Conservation (phyloP, 2,797 vertebrate genomes). For the Heterohyrax brucei region DNA sequence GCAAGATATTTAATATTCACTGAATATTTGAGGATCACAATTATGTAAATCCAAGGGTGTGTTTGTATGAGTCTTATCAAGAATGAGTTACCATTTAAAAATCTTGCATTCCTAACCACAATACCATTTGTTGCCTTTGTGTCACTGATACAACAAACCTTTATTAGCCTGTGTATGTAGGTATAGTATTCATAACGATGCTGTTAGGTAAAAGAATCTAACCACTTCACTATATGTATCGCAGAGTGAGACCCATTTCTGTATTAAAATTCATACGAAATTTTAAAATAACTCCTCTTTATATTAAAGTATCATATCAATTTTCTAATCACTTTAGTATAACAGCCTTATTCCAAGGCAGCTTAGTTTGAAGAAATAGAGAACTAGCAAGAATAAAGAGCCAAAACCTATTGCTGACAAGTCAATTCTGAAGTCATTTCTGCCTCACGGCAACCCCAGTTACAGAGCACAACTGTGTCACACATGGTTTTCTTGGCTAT, state of each 20-base stretch:
- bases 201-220: not conserved
- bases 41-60: not conserved
- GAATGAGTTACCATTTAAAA: not conserved
- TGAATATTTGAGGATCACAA: constrained; percentile 50
- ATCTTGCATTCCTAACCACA: not conserved
- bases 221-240: not conserved
- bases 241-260: not conserved
- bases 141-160: not conserved
- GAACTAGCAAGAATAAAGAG: not conserved
- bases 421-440: too few relatives aligned
- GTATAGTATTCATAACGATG: not conserved
- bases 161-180: not conserved
- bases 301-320: not conserved
- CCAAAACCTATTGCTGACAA: not conserved
- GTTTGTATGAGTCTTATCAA: not conserved
- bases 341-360: not conserved
- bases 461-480: too few relatives aligned
- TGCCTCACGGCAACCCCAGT: too few relatives aligned
- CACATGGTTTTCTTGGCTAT: too few relatives aligned
- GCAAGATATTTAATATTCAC: not conserved
- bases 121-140: not conserved
- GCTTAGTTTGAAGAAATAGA: not conserved
- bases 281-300: constrained; percentile 47
- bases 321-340: not conserved
- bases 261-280: not conserved